A percentile compares a stretch with the other conserved stretches of the same genome.
phyloP scores from a whole-genome alignment of 2,113 vertebrate genomes.

The Aviceda subcristata region DNA sequence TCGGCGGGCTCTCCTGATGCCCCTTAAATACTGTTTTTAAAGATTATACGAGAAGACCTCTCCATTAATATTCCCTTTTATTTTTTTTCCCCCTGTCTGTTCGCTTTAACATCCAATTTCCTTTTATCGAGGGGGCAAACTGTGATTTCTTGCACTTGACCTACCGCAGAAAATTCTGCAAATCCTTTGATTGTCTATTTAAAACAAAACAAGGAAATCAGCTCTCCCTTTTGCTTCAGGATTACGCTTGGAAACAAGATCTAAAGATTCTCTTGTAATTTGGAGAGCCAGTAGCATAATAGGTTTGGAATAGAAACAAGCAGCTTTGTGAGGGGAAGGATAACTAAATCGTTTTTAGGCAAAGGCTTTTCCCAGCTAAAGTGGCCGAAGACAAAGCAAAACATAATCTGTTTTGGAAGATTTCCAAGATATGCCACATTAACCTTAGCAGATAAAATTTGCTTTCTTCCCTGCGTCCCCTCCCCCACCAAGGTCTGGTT shows the following conservation, averaged over 20 bases:
- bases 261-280: conserved; percentile 77
- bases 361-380: conserved; percentile 78
- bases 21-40: neutral
- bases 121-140: conserved; percentile 48
- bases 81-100: neutral
- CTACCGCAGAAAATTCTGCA: conserved; percentile 80
- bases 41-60: neutral
- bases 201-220: conserved; percentile 79
- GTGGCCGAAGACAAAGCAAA: conserved; percentile 74
- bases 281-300: conserved; percentile 72
- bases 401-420: conserved; percentile 77
- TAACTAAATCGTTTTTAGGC: conserved; percentile 74
- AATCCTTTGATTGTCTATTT: conserved; percentile 78
- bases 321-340: conserved; percentile 69
- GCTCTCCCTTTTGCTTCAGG: conserved; percentile 68
- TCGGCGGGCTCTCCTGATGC: neutral
- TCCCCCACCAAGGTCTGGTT: conserved; percentile 57
- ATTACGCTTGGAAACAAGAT: conserved; percentile 79
- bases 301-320: conserved; percentile 75
- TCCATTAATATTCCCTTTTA: neutral
- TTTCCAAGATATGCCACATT: conserved; percentile 78
- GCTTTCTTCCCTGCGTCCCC: conserved; percentile 34
- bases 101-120: conserved; percentile 37
- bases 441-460: conserved; percentile 74
- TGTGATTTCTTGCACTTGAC: conserved; percentile 82